Evolutionary conservation across 2,797 vertebrate genomes (phyloP), one percentile per base, ranked within the genome.

Genomic region (Labroides dimidiatus): DNA sequence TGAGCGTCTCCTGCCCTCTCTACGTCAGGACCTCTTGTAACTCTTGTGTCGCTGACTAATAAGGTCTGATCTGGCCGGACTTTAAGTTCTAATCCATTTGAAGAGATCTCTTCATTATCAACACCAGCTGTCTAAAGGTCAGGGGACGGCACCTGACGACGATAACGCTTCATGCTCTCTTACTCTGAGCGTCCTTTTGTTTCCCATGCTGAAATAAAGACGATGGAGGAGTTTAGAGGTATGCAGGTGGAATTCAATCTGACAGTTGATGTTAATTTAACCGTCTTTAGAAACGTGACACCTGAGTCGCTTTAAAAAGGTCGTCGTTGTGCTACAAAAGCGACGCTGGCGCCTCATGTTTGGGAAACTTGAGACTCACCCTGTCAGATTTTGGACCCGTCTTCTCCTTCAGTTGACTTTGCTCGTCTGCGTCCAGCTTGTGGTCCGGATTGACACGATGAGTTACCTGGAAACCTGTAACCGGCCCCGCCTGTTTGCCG

Each of bases 391-490:
- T 33, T 33, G 8, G 7, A 33, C 4, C 30, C 8, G 49, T 51
- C 0, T 0, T 33, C 0, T 36, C 39, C 16, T 23, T 17, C 23
- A 48, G 12, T 43, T 75, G 59, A 47, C 36, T 13, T 67, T 33
- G 4, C 48, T 21, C 21, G 1, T 6, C 42, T 19, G 11, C 41
- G 62, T 63, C 48, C 27, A 24, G 43, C 24, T 64, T 69, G 64
- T 50, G 27, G 9, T 60, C 6, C 63, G n/a, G 30, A 68, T 79
- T 27, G 36, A 20, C 64, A 51, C 64, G 54, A 57, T 72, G 51
- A n/a, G 79, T 87, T 85, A 68, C 83, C 71, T 62, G 77, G 79
- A 71, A 84, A 86, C 76, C 43, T 41, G 1, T 23, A 74, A 78
- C 72, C 64, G 15, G 72, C 82, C 84, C 73, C 64, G 20, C 80